Conservation (phyloP, 2,113 vertebrate genomes). For the Phasianus colchicus region DNA sequence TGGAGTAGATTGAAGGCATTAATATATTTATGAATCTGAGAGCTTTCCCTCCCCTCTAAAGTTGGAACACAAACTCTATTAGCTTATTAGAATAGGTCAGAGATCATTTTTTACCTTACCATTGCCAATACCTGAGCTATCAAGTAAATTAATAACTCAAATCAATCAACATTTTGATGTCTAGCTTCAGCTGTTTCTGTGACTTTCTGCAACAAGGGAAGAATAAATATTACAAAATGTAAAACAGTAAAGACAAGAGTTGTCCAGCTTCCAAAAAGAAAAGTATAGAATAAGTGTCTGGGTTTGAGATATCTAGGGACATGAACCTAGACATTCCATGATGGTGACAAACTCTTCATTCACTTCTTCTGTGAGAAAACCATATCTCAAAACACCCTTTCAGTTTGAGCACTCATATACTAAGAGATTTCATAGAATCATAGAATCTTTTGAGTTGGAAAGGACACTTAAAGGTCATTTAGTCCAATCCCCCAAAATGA, state of each 20-base stretch:
- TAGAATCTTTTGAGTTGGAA: too few species aligned
- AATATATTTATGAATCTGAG: slow-evolving; percentile 75
- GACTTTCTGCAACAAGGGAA: not conserved
- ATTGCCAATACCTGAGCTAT: slow-evolving; percentile 65
- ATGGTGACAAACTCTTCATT: not conserved
- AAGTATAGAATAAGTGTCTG: not conserved
- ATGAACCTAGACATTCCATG: not conserved
- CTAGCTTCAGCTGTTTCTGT: slow-evolving; percentile 19
- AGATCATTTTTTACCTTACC: slow-evolving; percentile 61
- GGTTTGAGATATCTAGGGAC: not conserved
- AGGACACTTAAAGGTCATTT: too few species aligned
- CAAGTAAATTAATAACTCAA: slow-evolving; percentile 70
- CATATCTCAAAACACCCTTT: not conserved
- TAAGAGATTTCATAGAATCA: not conserved
- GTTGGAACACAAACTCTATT: slow-evolving; percentile 64
- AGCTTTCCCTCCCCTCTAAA: not conserved
- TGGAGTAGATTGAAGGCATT: slow-evolving; percentile 66
- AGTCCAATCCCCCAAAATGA: too few species aligned
- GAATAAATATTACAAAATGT: not conserved
- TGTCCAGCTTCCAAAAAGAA: not conserved
- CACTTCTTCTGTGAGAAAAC: not conserved
- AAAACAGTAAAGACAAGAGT: not conserved
- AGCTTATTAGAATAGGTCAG: slow-evolving; percentile 74
- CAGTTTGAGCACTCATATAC: not conserved
- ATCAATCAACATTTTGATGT: slow-evolving; percentile 67